phyloP scores from a whole-genome alignment of 2,113 vertebrate species.

The Dendropsophus ebraccatus region DNA sequence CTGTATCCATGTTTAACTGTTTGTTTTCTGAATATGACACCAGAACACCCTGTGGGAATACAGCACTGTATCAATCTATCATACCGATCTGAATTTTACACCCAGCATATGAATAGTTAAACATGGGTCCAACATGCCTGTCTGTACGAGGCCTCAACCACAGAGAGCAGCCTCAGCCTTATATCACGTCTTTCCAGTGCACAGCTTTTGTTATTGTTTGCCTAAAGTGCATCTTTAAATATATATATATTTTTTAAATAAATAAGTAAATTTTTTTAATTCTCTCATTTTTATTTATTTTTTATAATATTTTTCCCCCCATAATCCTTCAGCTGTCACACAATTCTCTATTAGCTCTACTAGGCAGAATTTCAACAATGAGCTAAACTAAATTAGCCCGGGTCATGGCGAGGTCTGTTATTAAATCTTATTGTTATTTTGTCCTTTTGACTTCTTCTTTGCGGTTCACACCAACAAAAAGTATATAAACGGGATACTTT shows the following conservation, averaged over 20 bases:
- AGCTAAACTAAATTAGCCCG: conserved; percentile 74
- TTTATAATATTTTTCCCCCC: background rate
- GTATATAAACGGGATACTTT: conserved; percentile 75
- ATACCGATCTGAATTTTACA: background rate
- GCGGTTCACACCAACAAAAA: conserved; percentile 74
- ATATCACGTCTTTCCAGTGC: background rate
- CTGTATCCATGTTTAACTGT: background rate
- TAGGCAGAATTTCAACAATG: conserved; percentile 76
- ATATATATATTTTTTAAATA: background rate
- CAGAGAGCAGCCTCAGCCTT: background rate
- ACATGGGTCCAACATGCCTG: background rate
- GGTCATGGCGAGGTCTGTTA: conserved; percentile 76
- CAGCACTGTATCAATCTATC: background rate
- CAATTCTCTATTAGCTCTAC: conserved; percentile 27
- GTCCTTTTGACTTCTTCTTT: conserved; percentile 80
- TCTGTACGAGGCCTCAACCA: background rate
- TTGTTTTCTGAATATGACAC: background rate
- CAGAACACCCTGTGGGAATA: background rate
- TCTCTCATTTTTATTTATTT: background rate
- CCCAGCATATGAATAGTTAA: background rate
- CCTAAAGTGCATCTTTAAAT: background rate
- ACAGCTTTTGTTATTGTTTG: background rate
- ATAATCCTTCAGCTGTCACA: background rate
- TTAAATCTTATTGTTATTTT: conserved; percentile 79
- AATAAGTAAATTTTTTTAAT: background rate